Conservation (phyloP, 2,113 vertebrate species). For the Heterocephalus glaber region DNA sequence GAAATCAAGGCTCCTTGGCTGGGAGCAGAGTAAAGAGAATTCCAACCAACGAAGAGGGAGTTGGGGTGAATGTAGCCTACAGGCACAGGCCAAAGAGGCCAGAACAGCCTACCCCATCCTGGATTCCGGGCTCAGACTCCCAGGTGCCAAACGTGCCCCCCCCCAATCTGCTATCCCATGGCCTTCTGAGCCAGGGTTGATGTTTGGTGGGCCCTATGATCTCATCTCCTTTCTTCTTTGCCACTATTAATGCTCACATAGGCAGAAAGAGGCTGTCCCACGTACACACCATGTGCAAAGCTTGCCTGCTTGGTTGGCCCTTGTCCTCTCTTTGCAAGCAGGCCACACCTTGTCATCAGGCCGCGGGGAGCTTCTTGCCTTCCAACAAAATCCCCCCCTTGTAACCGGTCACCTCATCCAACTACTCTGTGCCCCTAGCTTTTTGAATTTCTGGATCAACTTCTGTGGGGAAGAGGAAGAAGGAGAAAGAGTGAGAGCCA, state of each 20-base stretch:
- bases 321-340: constrained; percentile 84
- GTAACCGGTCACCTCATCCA: constrained; percentile 97
- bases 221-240: constrained; percentile 87
- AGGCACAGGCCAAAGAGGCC: neutral
- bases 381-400: constrained; percentile 93
- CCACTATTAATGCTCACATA: constrained; percentile 87
- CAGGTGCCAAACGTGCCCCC: neutral
- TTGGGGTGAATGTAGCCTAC: neutral
- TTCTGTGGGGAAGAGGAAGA: constrained; percentile 86
- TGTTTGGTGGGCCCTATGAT: constrained; percentile 85
- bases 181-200: constrained; percentile 76
- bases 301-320: constrained; percentile 88
- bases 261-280: constrained; percentile 88
- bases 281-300: constrained; percentile 89
- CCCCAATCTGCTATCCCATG: constrained; percentile 7
- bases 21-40: neutral
- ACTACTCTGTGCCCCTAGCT: constrained; percentile 91
- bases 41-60: neutral
- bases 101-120: neutral
- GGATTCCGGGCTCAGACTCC: neutral
- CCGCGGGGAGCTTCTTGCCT: constrained; percentile 84
- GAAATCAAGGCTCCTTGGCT: neutral
- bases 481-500: constrained; percentile 79
- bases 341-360: constrained; percentile 90
- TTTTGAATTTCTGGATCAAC: constrained; percentile 91